A percentile compares a stretch with the other conserved stretches of the same genome.
Conservation (phyloP, 2,888 invertebrate species). For the Torymus auratus region DNA sequence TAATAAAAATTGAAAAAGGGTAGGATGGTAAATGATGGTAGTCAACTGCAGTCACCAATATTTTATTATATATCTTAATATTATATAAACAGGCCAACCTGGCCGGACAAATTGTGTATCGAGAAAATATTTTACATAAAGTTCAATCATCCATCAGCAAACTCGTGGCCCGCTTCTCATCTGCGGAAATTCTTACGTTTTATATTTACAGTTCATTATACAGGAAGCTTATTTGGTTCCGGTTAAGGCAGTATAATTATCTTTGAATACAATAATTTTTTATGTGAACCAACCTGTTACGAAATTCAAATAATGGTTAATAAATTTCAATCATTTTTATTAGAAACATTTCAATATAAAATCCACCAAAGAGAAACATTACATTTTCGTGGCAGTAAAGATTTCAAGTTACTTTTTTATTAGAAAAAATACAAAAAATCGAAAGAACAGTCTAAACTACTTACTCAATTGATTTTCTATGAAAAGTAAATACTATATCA, state of each 20-base stretch:
- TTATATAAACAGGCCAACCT: constrained; percentile 46
- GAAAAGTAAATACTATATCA: too few species aligned
- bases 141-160: constrained; percentile 15
- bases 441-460: too few species aligned
- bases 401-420: too few species aligned
- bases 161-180: constrained; percentile 11
- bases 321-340: too few species aligned
- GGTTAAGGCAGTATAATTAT: constrained; percentile 26
- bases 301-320: too few species aligned
- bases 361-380: too few species aligned
- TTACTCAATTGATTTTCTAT: too few species aligned
- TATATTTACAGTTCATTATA: constrained; percentile 56
- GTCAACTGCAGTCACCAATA: constrained; percentile 15
- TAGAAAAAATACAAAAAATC: too few species aligned
- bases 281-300: not conserved
- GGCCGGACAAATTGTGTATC: constrained; percentile 29
- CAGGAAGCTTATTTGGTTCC: constrained; percentile 45
- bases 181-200: constrained; percentile 24
- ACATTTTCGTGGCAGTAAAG: too few species aligned
- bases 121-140: constrained; percentile 54
- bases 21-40: too few species aligned
- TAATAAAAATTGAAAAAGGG: too few species aligned
- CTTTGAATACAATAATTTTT: constrained; percentile 4
- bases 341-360: too few species aligned
- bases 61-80: constrained; percentile 40